Evolutionary conservation across 2,797 vertebrate species (phyloP).

Genomic region (Myotis planiceps): DNA sequence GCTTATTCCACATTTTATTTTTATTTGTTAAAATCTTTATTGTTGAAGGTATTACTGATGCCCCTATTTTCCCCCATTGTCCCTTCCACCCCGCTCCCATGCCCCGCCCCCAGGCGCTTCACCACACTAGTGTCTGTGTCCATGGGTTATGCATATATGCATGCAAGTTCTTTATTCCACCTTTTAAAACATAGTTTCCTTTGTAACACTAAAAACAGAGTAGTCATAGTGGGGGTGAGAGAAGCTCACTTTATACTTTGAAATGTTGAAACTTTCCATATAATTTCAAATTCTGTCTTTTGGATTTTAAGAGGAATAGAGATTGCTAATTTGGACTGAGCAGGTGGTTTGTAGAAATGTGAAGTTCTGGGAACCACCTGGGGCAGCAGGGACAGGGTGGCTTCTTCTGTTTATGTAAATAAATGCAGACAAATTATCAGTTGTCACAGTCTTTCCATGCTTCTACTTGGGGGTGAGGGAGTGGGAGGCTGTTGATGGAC

Average conservation of each 20-base stretch:
- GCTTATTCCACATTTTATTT: background rate
- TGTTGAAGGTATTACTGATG: background rate
- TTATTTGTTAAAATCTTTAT: background rate
- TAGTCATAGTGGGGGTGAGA: background rate
- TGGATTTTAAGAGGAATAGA: background rate
- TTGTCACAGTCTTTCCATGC: background rate
- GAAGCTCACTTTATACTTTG: background rate
- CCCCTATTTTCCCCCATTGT: background rate
- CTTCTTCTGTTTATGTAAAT: background rate
- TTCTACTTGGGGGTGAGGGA: background rate
- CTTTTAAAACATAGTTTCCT: conserved; percentile 50
- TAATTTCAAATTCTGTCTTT: background rate
- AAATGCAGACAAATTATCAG: background rate
- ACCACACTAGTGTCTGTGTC: background rate
- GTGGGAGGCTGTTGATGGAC: background rate
- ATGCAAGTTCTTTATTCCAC: background rate
- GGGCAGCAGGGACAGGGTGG: background rate
- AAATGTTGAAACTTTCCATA: background rate
- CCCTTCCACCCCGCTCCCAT: too few species aligned
- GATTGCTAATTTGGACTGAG: background rate
- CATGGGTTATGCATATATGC: background rate
- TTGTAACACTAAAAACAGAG: background rate
- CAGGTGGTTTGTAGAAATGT: background rate
- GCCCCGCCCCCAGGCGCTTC: background rate
- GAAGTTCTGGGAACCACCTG: background rate